A percentile compares a stretch with the other conserved stretches of the same genome.
phyloP scores from a whole-genome alignment of 2,797 vertebrate genomes.

The Enteromius treurensis region DNA sequence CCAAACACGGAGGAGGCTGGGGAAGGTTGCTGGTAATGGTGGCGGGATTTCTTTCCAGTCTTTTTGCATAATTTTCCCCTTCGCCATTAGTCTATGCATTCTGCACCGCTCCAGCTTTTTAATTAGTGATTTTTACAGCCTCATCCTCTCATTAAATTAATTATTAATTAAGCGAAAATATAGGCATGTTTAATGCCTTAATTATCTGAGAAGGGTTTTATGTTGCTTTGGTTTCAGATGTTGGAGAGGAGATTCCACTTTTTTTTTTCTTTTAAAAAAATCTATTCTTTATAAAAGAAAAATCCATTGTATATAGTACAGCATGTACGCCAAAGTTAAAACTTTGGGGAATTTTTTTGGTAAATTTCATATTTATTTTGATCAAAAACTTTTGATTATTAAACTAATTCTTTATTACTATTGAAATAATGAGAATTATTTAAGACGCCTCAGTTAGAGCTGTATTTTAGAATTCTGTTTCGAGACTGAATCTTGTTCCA shows the following conservation, averaged over 20 bases:
- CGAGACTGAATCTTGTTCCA: neutral
- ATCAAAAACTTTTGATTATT: neutral
- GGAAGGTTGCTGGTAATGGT: constrained; percentile 33
- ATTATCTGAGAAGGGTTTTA: constrained; percentile 86
- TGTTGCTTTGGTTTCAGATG: constrained; percentile 84
- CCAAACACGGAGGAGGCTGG: constrained; percentile 75
- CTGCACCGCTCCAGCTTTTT: constrained; percentile 79
- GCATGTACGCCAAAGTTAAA: neutral
- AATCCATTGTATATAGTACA: neutral
- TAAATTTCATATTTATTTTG: neutral
- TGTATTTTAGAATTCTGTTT: neutral
- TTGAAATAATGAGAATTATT: neutral
- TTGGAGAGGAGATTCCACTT: constrained; percentile 37
- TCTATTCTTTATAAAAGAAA: neutral
- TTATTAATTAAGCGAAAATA: constrained; percentile 90
- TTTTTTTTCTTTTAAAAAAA: constrained; percentile 4
- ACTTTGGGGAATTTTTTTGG: too few relatives aligned
- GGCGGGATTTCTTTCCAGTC: constrained; percentile 18
- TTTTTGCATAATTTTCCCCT: constrained; percentile 64
- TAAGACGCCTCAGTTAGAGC: neutral
- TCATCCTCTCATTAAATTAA: constrained; percentile 89
- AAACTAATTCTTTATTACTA: neutral
- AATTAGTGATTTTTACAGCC: constrained; percentile 89
- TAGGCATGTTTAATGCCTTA: constrained; percentile 91
- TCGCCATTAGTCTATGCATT: constrained; percentile 66